Base-by-base conservation (phyloP, 2,113 vertebrate species). In the Esox niger region DNA sequence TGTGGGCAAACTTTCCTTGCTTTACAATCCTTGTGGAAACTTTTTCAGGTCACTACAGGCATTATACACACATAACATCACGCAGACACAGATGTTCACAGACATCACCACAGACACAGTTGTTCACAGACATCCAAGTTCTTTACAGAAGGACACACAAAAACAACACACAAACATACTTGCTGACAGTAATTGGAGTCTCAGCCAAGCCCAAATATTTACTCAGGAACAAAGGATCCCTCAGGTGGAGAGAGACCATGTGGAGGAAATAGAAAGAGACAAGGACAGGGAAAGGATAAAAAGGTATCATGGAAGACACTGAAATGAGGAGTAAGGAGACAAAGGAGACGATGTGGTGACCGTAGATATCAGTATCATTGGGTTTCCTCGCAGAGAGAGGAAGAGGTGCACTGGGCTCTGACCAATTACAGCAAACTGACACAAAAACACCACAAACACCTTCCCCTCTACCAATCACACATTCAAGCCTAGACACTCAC, bases 121-220 rank as follows among this genome's bases (percentile, higher is more conserved):
- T n/a, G n/a, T n/a, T 3, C 57, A 32, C 56, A 52, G 10, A 58
- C n/a, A 13, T 38, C 4, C 31, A 62, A 31, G 38, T 20, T 21
- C 6, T 27, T 10, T 60, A 35, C 49, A 59, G n/a, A n/a, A n/a
- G n/a, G n/a, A n/a, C 47, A 62, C n/a, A 52, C 27, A 54, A 43
- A 52, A 38, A 9, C 57, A 52, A 66, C 49, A 66, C 65, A 54
- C 49, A 43, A 15, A 29, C 15, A 21, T n/a, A 64, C 31, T 21
- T 4, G 25, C 31, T 43, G 7, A 66, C n/a, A 31, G 15, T 49
- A 83, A 68, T 82, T 74, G 23, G 76, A 88, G 86, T 79, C 83
- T 68, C 75, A 82, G 82, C 82, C 77, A 69, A 67, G 66, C 31
- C 13, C 66, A 77, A 80, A 82, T 80, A 80, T 84, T 88, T 83